Base-by-base conservation (phyloP, 2,888 invertebrate species). In the Ischnus inquisitorius region DNA sequence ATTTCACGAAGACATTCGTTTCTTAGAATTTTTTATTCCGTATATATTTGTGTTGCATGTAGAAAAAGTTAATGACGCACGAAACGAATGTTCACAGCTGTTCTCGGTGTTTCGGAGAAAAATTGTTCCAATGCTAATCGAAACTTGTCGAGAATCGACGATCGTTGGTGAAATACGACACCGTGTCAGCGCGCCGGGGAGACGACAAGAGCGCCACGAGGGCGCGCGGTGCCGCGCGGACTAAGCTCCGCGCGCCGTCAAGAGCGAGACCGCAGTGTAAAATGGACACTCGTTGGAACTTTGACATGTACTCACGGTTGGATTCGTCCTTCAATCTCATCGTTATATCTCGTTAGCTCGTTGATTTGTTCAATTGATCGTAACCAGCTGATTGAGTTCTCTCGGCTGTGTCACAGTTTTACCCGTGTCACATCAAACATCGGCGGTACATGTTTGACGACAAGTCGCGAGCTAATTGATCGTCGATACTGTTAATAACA, bases 1-100 rank as follows among this genome's bases (percentile, higher is more conserved):
- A 28, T 0, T n/a, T n/a, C 62, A 25, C 16, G 25, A 54, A 67
- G 43, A 41, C 67, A 62, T 62, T 60, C 62, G 72, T 71, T 62
- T 46, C 12, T 19, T 16, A 65, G n/a, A 54, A 34, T 34, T 14
- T 60, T 25, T n/a, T n/a, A n/a, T n/a, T n/a, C n/a, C n/a, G n/a
- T n/a, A n/a, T n/a, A n/a, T 60, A n/a, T 60, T 60, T 28, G 1
- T 28, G 3, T 25, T 2, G 14, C 12, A 46, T 46, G 46, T 0
- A 14, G 60, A 12, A 60, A 60, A 14, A 60, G 28, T 60, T 25
- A 28, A 60, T 60, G 60, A 60, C 28, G 60, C 60, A 60, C 22
- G 22, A 19, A 60, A 60, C 14, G 60, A 14, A 28, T 12, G 25
- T 25, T 19, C 57, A 25, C 57, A 57, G 57, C 25, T 57, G 57